Evolutionary conservation across 2,888 invertebrate species (phyloP), one percentile per base, ranked within the genome.

Genomic region (Unio delphinus): DNA sequence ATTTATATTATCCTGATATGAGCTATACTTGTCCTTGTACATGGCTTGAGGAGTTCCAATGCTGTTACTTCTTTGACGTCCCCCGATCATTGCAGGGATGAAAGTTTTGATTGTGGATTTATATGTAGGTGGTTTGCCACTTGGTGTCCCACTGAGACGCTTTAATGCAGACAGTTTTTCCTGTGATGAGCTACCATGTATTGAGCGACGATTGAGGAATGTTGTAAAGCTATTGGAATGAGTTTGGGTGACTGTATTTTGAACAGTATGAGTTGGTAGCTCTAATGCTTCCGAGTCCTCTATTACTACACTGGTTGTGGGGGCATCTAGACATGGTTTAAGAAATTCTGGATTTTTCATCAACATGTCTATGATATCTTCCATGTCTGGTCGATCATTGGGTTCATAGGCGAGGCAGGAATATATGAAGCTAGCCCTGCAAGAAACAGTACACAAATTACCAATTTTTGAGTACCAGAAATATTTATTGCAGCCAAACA

Each of bases 351-450:
- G 94, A 88, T 94, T 93, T 83, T 93, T 94, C 4, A 94, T 94
- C 72, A 97, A 92, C 86, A 94, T 94, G 73, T 95, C 95, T 1
- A 95, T 94, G 71, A 97, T 94, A 90, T 94, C 95, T 0, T 93
- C 92, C 0, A 96, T 95, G 3, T 93, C 92, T 5, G 95, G 95
- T 28, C 97, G 93, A 81, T 93, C 92, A 74, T 92, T 92, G 55
- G 93, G 91, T 68, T 94, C 94, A 72, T 91, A 92, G 76, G 93
- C 92, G 95, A 96, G 96, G 89, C 96, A 96, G 54, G 94, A 93
- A 84, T 93, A 93, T 82, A 97, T 93, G 68, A 96, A 91, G 61
- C 92, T 92, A 88, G 94, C 94, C 80, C 95, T 95, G 92, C 23
- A 90, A 83, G 11, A 60, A 68, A 65, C 55, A 64, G 62, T 67